Evolutionary conservation across 2,113 vertebrate genomes (phyloP).

Genomic region (Salvelinus namaycush): DNA sequence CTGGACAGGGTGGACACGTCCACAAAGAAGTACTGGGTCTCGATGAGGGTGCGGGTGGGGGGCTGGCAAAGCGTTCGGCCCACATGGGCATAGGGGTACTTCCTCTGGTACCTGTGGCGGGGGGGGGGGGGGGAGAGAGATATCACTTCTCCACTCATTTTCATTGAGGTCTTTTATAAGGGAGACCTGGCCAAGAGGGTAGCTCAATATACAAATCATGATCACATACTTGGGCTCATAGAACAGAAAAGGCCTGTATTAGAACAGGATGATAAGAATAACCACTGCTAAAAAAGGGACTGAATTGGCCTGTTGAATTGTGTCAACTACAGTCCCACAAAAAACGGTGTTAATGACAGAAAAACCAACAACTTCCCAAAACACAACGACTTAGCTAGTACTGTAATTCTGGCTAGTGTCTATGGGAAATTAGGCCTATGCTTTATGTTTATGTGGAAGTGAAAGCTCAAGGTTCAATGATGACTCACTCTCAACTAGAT

Average conservation of each 20-base stretch:
- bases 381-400: background rate
- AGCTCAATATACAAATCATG: no score
- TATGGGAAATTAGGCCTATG: background rate
- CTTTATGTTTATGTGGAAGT: conserved; percentile 36
- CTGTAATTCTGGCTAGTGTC: background rate
- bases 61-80: conserved; percentile 93
- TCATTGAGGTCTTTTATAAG: no score
- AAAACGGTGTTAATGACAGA: no score
- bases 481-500: conserved; percentile 8
- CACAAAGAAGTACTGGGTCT: conserved; percentile 91
- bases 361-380: no score
- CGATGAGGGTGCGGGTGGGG: conserved; percentile 76
- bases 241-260: no score
- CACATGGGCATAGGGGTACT: conserved; percentile 92
- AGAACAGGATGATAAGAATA: no score
- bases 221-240: no score
- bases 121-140: background rate
- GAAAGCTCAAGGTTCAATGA: conserved; percentile 48
- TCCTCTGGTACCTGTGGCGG: conserved; percentile 84
- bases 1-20: conserved; percentile 91
- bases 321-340: no score
- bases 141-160: no score
- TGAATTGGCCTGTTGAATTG: no score
- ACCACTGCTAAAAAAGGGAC: no score
- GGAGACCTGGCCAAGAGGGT: no score